phyloP scores from a whole-genome alignment of 2,888 invertebrate species.

The Drosophila bunnanda region DNA sequence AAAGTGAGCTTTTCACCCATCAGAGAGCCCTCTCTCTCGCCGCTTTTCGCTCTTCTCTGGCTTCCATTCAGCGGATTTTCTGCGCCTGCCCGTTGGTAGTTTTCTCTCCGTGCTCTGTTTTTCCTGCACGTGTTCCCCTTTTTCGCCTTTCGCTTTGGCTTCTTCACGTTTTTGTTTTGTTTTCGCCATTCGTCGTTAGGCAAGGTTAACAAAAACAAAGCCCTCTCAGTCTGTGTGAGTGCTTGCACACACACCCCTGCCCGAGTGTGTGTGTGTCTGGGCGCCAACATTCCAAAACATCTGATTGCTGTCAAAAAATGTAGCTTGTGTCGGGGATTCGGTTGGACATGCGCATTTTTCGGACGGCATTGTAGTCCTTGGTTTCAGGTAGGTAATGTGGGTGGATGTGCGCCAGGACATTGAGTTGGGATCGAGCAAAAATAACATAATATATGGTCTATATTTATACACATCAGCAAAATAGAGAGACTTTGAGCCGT shows the following conservation, averaged over 20 bases:
- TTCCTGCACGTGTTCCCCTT: slow-evolving; percentile 31
- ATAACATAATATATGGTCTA: background rate
- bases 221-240: slow-evolving; percentile 32
- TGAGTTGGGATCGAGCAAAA: background rate
- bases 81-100: slow-evolving; percentile 45
- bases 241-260: background rate
- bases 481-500: background rate
- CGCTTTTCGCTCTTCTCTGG: slow-evolving; percentile 12
- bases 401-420: slow-evolving; percentile 16
- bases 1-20: slow-evolving; percentile 55
- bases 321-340: slow-evolving; percentile 33
- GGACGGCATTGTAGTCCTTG: slow-evolving; percentile 10
- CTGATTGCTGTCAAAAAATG: slow-evolving; percentile 74
- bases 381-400: slow-evolving; percentile 21
- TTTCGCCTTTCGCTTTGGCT: slow-evolving; percentile 28
- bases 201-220: slow-evolving; percentile 73
- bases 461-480: background rate
- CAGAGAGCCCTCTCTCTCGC: slow-evolving; percentile 15
- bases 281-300: slow-evolving; percentile 74
- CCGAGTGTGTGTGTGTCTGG: slow-evolving; percentile 41
- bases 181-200: slow-evolving; percentile 61
- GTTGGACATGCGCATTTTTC: slow-evolving; percentile 63
- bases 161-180: slow-evolving; percentile 73
- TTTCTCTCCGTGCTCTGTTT: slow-evolving; percentile 33
- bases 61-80: slow-evolving; percentile 69